These are phyloP conservation scores for Lophochroa leadbeateri DNA, from an alignment of 2,113 vertebrate genomes.

Conservation along the genomic window DNA sequence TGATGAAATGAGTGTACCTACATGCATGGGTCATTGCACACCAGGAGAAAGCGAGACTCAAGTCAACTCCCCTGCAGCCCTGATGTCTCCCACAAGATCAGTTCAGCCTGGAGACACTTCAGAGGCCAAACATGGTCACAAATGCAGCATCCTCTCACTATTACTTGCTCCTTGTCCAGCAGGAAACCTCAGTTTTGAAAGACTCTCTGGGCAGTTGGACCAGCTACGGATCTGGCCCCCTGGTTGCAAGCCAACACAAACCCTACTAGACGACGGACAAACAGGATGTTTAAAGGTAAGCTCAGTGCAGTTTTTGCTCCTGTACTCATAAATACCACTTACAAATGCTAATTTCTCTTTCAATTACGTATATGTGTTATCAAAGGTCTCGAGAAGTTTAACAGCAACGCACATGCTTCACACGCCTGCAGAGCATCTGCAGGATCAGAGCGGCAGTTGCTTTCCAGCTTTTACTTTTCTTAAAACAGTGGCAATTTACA, in stretches of 20 bases:
- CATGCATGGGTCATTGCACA: not conserved
- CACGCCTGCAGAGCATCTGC: not conserved
- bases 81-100: no score
- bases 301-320: not conserved
- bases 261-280: not conserved
- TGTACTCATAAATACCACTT: not conserved
- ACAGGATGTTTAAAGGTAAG: not conserved
- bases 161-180: fast-evolving
- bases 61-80: not conserved
- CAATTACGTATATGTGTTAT: not conserved
- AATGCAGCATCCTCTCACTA: not conserved
- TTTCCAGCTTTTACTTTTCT: not conserved
- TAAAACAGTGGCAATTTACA: not conserved
- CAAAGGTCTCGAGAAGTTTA: not conserved
- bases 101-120: fast-evolving
- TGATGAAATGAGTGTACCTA: fast-evolving
- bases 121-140: not conserved
- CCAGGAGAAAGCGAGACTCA: fast-evolving
- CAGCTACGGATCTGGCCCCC: fast-evolving
- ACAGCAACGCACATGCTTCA: fast-evolving
- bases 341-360: not conserved
- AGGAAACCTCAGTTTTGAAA: not conserved
- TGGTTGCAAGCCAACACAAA: not conserved
- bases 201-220: fast-evolving
- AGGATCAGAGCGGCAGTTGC: not conserved